phyloP scores from a whole-genome alignment of 23 tunicate genomes.

The Clavelina lepadiformis region DNA sequence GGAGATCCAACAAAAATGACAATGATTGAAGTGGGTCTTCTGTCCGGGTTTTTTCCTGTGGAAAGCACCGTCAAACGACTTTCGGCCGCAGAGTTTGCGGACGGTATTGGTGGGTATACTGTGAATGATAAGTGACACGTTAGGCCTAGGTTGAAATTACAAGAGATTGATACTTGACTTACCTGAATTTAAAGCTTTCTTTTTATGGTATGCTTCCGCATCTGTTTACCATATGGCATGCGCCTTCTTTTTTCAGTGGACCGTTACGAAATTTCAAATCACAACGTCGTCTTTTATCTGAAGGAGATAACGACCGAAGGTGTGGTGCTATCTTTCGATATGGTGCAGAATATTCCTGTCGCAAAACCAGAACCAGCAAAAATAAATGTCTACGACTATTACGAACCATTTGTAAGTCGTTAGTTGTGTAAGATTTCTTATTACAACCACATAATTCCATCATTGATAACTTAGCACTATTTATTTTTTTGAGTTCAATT shows the following conservation, averaged over 20 bases:
- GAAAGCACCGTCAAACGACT: constrained; percentile 10
- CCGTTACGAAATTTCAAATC: constrained; percentile 37
- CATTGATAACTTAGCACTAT: too few relatives aligned
- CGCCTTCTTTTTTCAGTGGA: constrained; percentile 52
- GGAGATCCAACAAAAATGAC: constrained; percentile 33
- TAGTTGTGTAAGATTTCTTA: too few relatives aligned
- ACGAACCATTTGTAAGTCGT: constrained; percentile 64
- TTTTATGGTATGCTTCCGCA: too few relatives aligned
- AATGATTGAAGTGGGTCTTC: constrained; percentile 47
- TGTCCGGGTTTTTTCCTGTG: constrained; percentile 48
- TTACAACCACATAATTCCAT: too few relatives aligned
- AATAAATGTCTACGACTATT: constrained; percentile 54
- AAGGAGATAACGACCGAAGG: constrained; percentile 1
- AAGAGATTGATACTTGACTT: too few relatives aligned
- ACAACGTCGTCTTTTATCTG: constrained; percentile 47
- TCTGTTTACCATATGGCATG: too few relatives aligned
- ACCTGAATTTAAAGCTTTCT: too few relatives aligned
- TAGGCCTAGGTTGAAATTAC: too few relatives aligned
- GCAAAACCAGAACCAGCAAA: constrained; percentile 50
- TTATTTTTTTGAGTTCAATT: too few relatives aligned
- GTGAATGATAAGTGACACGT: too few relatives aligned
- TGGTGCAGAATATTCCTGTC: constrained; percentile 20
- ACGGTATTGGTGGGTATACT: constrained; percentile 70
- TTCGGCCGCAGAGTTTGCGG: constrained; percentile 4
- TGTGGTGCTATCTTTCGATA: constrained; percentile 26